Percentiles rank a stretch among this genome's conserved stretches.
These are phyloP conservation scores for Eustalomyia histrio DNA, from an alignment of 2,888 invertebrate genomes.

Conservation along the genomic window DNA sequence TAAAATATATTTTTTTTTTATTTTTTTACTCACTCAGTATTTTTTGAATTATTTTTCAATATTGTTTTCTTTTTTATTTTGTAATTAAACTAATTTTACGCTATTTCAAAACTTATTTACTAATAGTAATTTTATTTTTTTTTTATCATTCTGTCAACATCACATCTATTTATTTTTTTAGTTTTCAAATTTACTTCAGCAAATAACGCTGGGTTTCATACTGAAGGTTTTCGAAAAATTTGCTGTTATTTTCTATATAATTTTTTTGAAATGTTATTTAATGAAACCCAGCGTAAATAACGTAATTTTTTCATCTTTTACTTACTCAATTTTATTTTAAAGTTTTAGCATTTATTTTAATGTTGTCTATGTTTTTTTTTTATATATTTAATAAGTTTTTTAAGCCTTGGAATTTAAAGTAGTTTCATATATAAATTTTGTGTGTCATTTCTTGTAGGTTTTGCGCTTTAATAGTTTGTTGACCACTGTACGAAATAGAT, in stretches of 20 bases:
- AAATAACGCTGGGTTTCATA: too few species aligned
- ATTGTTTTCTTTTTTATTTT: conserved; percentile 15
- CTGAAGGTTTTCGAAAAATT: too few species aligned
- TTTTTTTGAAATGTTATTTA: too few species aligned
- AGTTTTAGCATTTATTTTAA: conserved; percentile 17
- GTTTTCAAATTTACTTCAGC: conserved; percentile 17
- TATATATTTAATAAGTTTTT: conserved; percentile 7
- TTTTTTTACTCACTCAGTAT: conserved; percentile 53
- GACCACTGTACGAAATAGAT: conserved; percentile 69
- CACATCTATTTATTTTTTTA: conserved; percentile 24
- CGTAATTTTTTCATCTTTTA: neutral
- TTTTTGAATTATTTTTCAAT: conserved; percentile 17
- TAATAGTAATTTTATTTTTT: conserved; percentile 54
- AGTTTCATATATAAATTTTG: conserved; percentile 49
- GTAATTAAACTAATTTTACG: conserved; percentile 45
- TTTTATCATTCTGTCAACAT: conserved; percentile 35
- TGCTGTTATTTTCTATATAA: too few species aligned
- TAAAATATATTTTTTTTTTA: conserved; percentile 23
- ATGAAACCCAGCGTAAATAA: too few species aligned
- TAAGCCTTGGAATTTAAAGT: conserved; percentile 43
- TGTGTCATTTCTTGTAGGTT: conserved; percentile 68
- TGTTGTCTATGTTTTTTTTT: conserved; percentile 18
- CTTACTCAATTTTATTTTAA: neutral
- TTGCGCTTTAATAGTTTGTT: conserved; percentile 70
- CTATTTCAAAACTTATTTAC: conserved; percentile 54